phyloP scores from a whole-genome alignment of 1,140 invertebrate species.

The Drosophila pectinifera region DNA sequence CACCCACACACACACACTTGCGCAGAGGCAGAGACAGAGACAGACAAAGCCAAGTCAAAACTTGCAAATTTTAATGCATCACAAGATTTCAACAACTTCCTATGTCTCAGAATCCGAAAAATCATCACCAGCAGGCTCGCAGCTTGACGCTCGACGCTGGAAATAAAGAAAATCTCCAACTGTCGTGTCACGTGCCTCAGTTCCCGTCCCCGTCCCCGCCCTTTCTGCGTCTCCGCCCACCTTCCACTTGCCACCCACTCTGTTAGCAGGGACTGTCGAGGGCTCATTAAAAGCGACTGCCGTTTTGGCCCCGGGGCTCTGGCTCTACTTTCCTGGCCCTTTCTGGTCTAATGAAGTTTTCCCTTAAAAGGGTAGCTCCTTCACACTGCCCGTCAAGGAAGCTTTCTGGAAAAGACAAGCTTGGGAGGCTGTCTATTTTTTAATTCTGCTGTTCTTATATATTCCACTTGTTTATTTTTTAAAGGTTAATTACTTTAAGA shows the following conservation, averaged over 20 bases:
- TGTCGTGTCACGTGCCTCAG: slow-evolving; percentile 50
- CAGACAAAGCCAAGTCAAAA: slow-evolving; percentile 67
- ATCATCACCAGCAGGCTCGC: slow-evolving; percentile 56
- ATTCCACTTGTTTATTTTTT: no score
- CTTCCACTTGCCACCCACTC: neutral
- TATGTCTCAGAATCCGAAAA: slow-evolving; percentile 48
- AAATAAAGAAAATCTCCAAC: slow-evolving; percentile 50
- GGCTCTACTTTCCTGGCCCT: neutral
- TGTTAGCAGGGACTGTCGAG: slow-evolving; percentile 18
- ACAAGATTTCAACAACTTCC: slow-evolving; percentile 72
- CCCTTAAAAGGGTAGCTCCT: slow-evolving; percentile 32
- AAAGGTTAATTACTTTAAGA: no score
- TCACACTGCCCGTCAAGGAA: slow-evolving; percentile 9
- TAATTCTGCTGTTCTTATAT: no score
- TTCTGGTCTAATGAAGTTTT: slow-evolving; percentile 58
- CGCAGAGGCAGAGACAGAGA: neutral
- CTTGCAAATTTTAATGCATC: slow-evolving; percentile 81
- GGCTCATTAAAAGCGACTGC: slow-evolving; percentile 68
- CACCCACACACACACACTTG: neutral
- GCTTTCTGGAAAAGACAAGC: neutral
- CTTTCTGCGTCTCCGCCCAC: neutral
- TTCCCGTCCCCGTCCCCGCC: neutral
- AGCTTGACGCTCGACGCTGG: slow-evolving; percentile 37
- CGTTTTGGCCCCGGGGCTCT: slow-evolving; percentile 17
- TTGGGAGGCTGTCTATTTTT: no score